phyloP scores from a whole-genome alignment of 1,140 invertebrate species.

The Periplaneta americana region DNA sequence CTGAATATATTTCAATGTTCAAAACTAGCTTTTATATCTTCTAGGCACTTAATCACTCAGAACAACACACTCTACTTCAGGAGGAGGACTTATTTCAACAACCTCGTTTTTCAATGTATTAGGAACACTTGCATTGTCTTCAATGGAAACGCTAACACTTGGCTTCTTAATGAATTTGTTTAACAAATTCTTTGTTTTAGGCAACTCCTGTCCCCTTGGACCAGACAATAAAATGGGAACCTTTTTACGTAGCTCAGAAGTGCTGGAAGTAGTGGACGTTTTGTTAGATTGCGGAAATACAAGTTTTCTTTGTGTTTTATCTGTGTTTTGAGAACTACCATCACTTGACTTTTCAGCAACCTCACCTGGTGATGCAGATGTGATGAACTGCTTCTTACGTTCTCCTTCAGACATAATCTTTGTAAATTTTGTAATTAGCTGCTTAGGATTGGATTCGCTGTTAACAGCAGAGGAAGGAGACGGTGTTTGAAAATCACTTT shows the following conservation, averaged over 20 bases:
- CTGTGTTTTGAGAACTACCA: neutral
- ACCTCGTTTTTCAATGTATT: neutral
- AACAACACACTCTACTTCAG: neutral
- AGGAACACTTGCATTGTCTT: neutral
- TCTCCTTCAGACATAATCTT: conserved; percentile 45
- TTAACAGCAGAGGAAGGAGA: neutral
- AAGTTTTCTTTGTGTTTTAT: conserved; percentile 28
- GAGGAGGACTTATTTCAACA: neutral
- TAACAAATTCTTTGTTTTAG: neutral
- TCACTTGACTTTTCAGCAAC: neutral
- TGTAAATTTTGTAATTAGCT: conserved; percentile 47
- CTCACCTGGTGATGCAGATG: neutral
- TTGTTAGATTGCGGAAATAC: neutral
- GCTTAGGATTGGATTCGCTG: neutral
- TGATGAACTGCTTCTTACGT: conserved; percentile 37
- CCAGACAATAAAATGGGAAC: neutral
- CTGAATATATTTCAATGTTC: neutral
- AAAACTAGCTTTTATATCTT: neutral
- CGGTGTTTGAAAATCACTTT: neutral
- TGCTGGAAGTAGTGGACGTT: neutral
- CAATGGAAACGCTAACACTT: neutral
- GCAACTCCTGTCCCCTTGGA: neutral
- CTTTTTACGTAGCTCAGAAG: neutral
- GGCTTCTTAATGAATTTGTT: neutral
- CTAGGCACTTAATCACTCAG: neutral